Evolutionary conservation across 2,113 vertebrate species (phyloP).

Genomic region (Ia io): DNA sequence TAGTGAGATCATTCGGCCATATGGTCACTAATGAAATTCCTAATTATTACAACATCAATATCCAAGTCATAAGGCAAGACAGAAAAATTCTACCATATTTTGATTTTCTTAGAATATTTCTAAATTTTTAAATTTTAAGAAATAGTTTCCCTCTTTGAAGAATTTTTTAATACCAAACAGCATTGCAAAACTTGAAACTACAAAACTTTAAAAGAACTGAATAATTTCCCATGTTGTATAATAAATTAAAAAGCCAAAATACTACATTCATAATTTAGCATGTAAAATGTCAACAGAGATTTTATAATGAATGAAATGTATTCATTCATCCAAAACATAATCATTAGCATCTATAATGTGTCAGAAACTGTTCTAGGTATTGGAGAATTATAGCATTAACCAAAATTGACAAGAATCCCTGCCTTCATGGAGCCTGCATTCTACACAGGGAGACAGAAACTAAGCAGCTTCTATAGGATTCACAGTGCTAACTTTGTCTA

Average conservation of each 20-base stretch:
- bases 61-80: not conserved
- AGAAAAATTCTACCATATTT: slow-evolving; percentile 22
- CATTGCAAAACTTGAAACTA: slow-evolving; percentile 14
- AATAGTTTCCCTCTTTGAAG: slow-evolving; percentile 19
- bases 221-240: slow-evolving; percentile 35
- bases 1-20: slow-evolving; percentile 54
- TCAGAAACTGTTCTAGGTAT: not conserved
- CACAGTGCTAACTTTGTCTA: not conserved
- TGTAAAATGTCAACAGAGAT: slow-evolving; percentile 40
- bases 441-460: not conserved
- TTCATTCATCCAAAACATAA: slow-evolving; percentile 41
- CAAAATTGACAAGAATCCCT: not conserved
- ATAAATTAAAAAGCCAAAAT: slow-evolving; percentile 49
- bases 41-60: slow-evolving; percentile 23
- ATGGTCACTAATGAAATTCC: slow-evolving; percentile 60
- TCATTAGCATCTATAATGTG: slow-evolving; percentile 45
- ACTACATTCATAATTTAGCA: slow-evolving; percentile 51
- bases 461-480: not conserved
- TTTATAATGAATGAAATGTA: slow-evolving; percentile 55
- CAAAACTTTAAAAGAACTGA: not conserved
- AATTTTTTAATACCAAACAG: not conserved
- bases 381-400: not conserved
- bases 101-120: slow-evolving; percentile 36
- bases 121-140: slow-evolving; percentile 13
- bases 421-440: slow-evolving; percentile 7